Evolutionary conservation across 1,140 invertebrate species (phyloP).

Genomic region (Homalodisca vitripennis): DNA sequence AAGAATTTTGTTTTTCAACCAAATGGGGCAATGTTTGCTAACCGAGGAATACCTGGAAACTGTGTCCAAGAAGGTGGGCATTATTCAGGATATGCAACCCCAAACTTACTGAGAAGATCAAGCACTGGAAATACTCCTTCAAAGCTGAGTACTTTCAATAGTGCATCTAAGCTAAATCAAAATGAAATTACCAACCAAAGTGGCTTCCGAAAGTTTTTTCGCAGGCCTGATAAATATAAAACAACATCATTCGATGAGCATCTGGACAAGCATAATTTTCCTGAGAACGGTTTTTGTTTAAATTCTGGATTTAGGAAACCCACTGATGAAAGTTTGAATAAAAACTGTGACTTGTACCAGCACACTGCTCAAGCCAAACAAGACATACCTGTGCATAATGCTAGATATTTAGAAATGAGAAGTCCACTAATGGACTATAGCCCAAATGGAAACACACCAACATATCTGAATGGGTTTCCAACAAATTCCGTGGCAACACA

Average conservation of each 20-base stretch:
- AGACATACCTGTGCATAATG: not conserved
- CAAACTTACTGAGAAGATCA: conserved; percentile 16
- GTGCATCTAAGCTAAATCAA: not conserved
- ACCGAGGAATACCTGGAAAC: not conserved
- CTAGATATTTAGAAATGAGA: not conserved
- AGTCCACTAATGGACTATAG: not conserved
- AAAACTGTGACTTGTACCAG: not conserved
- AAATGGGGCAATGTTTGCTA: conserved; percentile 4
- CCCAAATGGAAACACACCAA: conserved; percentile 13
- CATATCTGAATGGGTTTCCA: conserved; percentile 17
- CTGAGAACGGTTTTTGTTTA: conserved; percentile 22
- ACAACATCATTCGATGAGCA: not conserved
- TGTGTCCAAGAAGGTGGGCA: not conserved
- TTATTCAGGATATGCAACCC: not conserved
- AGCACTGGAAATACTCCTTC: conserved; percentile 7
- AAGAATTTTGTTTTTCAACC: conserved; percentile 10
- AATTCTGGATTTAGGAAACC: not conserved
- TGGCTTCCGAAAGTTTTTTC: not conserved
- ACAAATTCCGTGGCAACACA: conserved; percentile 31
- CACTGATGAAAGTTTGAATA: not conserved
- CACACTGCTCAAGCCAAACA: not conserved
- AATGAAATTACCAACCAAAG: conserved; percentile 13
- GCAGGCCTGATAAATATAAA: conserved; percentile 6
- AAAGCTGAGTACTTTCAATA: not conserved
- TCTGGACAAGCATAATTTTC: conserved; percentile 1